These are phyloP conservation scores for Chloropsis hardwickii DNA, from an alignment of 2,113 vertebrate genomes.

Conservation along the genomic window DNA sequence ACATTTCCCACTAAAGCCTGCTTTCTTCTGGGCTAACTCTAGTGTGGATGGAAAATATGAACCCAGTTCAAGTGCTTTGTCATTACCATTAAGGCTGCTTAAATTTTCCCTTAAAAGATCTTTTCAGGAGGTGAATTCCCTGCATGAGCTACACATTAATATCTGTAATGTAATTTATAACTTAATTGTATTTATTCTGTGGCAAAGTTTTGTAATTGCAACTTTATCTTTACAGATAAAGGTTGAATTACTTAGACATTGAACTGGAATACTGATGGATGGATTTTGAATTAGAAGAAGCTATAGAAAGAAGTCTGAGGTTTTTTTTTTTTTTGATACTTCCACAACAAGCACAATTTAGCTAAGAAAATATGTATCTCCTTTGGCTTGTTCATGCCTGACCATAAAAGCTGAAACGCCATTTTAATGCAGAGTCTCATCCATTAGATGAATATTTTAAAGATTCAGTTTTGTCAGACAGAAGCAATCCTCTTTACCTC, in stretches of 20 bases:
- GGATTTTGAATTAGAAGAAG: not conserved
- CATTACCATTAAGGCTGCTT: not conserved
- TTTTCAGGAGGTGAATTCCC: not conserved
- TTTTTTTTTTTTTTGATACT: not conserved
- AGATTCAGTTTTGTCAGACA: not conserved
- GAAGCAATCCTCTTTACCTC: not conserved
- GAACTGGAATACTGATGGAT: slow-evolving; percentile 34
- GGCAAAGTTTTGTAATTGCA: slow-evolving; percentile 48
- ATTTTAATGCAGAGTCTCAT: slow-evolving; percentile 8
- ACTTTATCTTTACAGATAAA: slow-evolving; percentile 59
- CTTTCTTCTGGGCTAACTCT: not conserved
- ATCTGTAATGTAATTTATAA: slow-evolving; percentile 31
- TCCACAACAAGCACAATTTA: slow-evolving; percentile 10
- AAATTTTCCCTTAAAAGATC: not conserved
- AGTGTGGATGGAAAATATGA: not conserved
- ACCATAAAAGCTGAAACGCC: not conserved
- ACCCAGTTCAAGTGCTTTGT: not conserved
- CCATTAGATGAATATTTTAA: not conserved
- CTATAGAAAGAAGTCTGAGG: not conserved
- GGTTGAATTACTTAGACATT: slow-evolving; percentile 36
- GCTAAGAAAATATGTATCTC: not conserved
- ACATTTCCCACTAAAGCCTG: not conserved
- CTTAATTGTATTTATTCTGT: slow-evolving; percentile 54
- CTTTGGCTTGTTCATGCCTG: not conserved
- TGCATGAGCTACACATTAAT: not conserved